phyloP scores from a whole-genome alignment of 1,140 invertebrate genomes.

The Achatina immaculata region DNA sequence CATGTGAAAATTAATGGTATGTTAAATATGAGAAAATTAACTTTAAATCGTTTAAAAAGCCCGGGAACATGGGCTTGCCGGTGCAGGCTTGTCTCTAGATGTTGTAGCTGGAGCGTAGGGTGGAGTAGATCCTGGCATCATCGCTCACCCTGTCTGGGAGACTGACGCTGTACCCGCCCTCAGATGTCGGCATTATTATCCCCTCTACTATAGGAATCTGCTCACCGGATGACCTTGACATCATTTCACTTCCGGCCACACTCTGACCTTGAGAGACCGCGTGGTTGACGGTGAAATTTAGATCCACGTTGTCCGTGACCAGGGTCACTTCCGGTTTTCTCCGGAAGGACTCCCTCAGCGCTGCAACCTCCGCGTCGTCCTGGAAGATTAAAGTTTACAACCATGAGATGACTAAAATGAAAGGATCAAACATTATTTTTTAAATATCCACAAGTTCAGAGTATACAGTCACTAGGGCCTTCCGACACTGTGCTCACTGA shows the following conservation, averaged over 20 bases:
- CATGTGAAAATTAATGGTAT: no score
- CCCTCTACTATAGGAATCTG: conserved; percentile 40
- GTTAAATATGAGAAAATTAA: no score
- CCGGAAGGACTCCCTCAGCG: conserved; percentile 12
- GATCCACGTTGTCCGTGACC: conserved; percentile 46
- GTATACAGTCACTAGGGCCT: no score
- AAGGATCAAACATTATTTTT: no score
- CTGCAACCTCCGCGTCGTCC: conserved; percentile 29
- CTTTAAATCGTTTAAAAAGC: no score
- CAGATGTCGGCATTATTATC: conserved; percentile 33
- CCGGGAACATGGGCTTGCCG: no score
- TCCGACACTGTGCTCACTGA: no score
- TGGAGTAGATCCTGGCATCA: conserved; percentile 16
- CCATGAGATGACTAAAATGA: no score
- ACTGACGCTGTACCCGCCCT: conserved; percentile 6
- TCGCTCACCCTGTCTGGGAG: conserved; percentile 19
- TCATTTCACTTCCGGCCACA: conserved; percentile 21
- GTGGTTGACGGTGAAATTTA: conserved; percentile 50
- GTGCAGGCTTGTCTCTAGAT: no score
- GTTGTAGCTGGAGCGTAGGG: background rate
- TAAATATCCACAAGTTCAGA: no score
- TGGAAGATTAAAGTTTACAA: no score
- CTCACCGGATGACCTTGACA: conserved; percentile 16
- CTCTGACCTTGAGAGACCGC: conserved; percentile 30
- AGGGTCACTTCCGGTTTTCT: conserved; percentile 44